Percentiles rank a stretch among this genome's conserved stretches.
phyloP scores from a whole-genome alignment of 2,888 invertebrate genomes.

The Ramazzottius varieornatus region DNA sequence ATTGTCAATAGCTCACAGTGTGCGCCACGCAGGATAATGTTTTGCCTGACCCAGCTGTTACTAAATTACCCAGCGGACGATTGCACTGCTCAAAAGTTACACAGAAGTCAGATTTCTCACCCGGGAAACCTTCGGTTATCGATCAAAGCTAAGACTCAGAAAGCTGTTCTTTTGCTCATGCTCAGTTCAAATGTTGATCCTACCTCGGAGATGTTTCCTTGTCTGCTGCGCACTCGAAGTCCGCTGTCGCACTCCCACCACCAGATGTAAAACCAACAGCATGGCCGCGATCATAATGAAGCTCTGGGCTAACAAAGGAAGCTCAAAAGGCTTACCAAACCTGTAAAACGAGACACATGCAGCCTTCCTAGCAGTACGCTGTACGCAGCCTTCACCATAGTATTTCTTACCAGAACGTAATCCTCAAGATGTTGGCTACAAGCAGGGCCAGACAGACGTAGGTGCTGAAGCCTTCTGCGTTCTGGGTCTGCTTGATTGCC shows the following conservation, averaged over 20 bases:
- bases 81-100: no score
- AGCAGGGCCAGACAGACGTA: conserved; percentile 82
- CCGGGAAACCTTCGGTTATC: no score
- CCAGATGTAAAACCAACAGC: conserved; percentile 77
- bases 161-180: no score
- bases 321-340: conserved; percentile 93
- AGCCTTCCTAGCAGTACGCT: no score
- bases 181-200: neutral
- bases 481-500: conserved; percentile 64
- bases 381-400: neutral
- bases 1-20: no score
- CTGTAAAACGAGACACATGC: conserved; percentile 32
- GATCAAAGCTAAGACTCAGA: no score
- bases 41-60: no score
- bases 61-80: no score
- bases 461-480: conserved; percentile 85
- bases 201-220: neutral
- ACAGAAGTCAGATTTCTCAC: no score
- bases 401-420: conserved; percentile 70
- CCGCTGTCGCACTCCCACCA: conserved; percentile 56
- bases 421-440: conserved; percentile 80
- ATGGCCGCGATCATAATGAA: conserved; percentile 88
- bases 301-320: conserved; percentile 78
- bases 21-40: no score
- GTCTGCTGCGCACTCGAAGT: conserved; percentile 30